A percentile compares a stretch with the other conserved stretches of the same genome.
Evolutionary conservation across 2,888 invertebrate species (phyloP).

Genomic region (Chironomus riparius): DNA sequence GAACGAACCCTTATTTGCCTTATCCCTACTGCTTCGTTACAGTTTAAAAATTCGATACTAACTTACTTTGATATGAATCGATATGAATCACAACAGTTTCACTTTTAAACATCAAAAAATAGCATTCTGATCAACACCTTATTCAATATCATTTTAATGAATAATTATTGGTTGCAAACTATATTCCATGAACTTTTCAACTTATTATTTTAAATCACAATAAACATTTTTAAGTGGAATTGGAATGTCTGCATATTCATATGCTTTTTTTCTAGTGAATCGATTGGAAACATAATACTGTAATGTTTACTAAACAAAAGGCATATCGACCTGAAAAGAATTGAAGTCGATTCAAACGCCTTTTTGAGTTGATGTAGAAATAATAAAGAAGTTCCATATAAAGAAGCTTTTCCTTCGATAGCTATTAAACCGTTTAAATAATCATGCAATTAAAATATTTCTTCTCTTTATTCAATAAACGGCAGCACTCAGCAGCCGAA

Average conservation of each 20-base stretch:
- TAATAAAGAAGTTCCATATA: conserved; percentile 6
- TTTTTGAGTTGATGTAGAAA: not conserved
- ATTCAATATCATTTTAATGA: no score
- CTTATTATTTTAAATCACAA: no score
- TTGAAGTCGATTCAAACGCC: not conserved
- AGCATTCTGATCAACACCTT: no score
- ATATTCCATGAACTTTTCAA: no score
- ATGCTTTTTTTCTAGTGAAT: not conserved
- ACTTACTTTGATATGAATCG: no score
- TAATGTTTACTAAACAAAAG: conserved; percentile 24
- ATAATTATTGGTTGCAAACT: no score
- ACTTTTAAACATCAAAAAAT: no score
- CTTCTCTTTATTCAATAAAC: not conserved
- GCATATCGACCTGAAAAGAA: not conserved
- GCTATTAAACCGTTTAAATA: conserved; percentile 26
- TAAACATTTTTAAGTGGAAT: no score
- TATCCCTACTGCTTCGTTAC: no score
- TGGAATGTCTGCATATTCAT: not conserved
- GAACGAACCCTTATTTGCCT: no score
- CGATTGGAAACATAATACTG: conserved; percentile 16
- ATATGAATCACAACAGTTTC: no score
- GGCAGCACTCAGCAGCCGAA: not conserved
- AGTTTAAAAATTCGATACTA: no score
- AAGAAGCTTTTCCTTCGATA: conserved; percentile 17
- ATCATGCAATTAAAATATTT: conserved; percentile 25